A percentile compares a stretch with the other conserved stretches of the same genome.
phyloP scores from a whole-genome alignment of 2,888 invertebrate species.

The Limnephilus auricula region DNA sequence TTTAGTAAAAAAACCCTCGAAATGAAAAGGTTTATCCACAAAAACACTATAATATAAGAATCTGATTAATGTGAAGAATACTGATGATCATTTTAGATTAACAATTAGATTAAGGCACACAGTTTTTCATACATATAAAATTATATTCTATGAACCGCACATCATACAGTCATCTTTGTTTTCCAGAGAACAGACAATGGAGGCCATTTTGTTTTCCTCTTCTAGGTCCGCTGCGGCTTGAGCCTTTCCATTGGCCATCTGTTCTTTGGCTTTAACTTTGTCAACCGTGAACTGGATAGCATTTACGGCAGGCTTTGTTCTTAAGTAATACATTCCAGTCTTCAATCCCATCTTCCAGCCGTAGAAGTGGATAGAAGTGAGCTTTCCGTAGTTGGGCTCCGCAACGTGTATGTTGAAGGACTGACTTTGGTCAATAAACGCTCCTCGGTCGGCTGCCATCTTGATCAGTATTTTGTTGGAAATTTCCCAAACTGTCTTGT shows the following conservation, averaged over 20 bases:
- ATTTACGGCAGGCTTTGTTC: conserved; percentile 97
- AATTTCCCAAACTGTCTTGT: conserved; percentile 99
- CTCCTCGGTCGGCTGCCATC: conserved; percentile 98
- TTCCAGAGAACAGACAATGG: conserved; percentile 90
- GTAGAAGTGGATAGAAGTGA: conserved; percentile 99
- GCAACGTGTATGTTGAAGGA: conserved; percentile 98
- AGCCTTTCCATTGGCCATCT: conserved; percentile 67
- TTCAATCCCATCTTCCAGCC: conserved; percentile 98
- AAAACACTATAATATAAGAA: neutral
- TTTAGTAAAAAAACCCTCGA: neutral
- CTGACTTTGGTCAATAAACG: conserved; percentile 99
- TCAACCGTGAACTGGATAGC: conserved; percentile 99
- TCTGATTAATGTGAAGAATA: neutral
- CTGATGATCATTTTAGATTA: neutral
- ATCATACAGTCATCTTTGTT: conserved; percentile 93
- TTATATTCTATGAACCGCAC: conserved; percentile 85
- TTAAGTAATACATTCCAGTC: conserved; percentile 99
- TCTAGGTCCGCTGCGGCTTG: conserved; percentile 72
- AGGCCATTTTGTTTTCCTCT: conserved; percentile 80
- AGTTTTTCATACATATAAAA: neutral
- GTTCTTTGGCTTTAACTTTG: conserved; percentile 78
- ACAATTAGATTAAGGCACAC: conserved; percentile 19
- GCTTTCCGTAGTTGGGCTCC: conserved; percentile 93
- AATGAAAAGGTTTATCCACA: neutral
- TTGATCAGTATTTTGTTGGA: conserved; percentile 94